Evolutionary conservation across 2,797 vertebrate genomes (phyloP).

Genomic region (Oceanodroma leucorhoa): DNA sequence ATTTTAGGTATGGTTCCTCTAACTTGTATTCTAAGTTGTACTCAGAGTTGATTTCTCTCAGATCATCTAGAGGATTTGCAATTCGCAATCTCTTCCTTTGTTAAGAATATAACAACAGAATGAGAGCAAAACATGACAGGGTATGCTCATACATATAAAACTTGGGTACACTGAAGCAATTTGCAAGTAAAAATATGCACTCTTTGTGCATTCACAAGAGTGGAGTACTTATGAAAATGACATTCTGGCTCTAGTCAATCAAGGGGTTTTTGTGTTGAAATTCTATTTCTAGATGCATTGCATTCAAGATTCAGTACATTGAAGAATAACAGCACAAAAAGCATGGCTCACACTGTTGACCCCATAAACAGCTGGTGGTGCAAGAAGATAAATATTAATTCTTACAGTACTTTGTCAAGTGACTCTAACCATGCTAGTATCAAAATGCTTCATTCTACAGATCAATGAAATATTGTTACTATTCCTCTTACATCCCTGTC

Average conservation of each 20-base stretch:
- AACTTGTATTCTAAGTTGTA: slow-evolving; percentile 25
- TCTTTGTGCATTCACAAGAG: slow-evolving; percentile 9
- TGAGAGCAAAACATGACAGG: slow-evolving; percentile 17
- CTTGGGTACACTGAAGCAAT: background rate
- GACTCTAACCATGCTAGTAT: background rate
- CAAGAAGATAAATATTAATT: background rate
- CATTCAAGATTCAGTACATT: background rate
- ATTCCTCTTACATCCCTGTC: background rate
- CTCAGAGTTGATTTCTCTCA: slow-evolving; percentile 19
- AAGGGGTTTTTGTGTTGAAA: background rate
- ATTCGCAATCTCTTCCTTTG: slow-evolving; percentile 32
- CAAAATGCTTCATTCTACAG: background rate
- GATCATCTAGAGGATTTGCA: background rate
- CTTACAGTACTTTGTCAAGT: background rate
- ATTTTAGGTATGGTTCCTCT: slow-evolving; percentile 20
- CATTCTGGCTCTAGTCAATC: slow-evolving; percentile 1
- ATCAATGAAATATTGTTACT: background rate
- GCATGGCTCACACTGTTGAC: background rate
- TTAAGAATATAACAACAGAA: slow-evolving; percentile 34
- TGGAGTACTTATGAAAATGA: slow-evolving; percentile 1
- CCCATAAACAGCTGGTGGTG: slow-evolving; percentile 2
- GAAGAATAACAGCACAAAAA: background rate
- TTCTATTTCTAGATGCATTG: background rate
- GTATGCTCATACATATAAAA: slow-evolving; percentile 28
- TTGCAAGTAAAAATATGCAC: slow-evolving; percentile 28